Evolutionary conservation across 2,113 vertebrate genomes (phyloP).

Genomic region (Charadrius vociferus): DNA sequence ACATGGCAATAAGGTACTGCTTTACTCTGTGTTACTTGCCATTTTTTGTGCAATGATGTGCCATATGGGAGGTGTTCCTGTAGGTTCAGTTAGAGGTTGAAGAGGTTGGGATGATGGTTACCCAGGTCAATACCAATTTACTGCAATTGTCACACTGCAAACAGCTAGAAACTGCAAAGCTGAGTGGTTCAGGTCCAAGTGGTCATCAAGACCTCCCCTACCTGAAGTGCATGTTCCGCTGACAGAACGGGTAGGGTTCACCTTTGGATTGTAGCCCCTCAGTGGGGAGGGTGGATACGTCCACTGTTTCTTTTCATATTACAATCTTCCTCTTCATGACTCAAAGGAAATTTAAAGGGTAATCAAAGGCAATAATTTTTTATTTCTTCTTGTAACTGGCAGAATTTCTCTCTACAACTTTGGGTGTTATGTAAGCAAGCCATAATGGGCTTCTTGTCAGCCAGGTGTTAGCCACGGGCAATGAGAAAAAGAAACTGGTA

Average conservation of each 20-base stretch:
- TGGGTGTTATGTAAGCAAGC: not conserved
- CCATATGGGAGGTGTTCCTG: not conserved
- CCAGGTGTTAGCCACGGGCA: not conserved
- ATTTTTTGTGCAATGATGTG: not conserved
- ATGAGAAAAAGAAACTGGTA: not conserved
- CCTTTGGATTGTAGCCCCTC: not conserved
- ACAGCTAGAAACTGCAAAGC: not conserved
- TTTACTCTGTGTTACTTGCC: not conserved
- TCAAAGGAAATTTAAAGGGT: not conserved
- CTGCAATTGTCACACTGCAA: not conserved
- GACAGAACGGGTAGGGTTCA: not conserved
- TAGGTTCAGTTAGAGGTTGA: not conserved
- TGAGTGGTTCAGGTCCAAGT: not conserved
- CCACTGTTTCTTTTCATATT: not conserved
- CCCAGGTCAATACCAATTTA: not conserved
- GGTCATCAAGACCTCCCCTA: not conserved
- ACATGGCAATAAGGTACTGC: not conserved
- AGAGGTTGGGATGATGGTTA: not conserved
- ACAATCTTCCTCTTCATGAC: not conserved
- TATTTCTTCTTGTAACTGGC: not conserved
- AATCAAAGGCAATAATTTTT: not conserved
- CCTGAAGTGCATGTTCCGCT: not conserved
- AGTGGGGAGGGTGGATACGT: not conserved
- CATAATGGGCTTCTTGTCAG: not conserved
- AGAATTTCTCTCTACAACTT: not conserved